Percentiles rank a stretch among this genome's conserved stretches.
phyloP scores from a whole-genome alignment of 2,888 invertebrate species.

The Ischnus inquisitorius region DNA sequence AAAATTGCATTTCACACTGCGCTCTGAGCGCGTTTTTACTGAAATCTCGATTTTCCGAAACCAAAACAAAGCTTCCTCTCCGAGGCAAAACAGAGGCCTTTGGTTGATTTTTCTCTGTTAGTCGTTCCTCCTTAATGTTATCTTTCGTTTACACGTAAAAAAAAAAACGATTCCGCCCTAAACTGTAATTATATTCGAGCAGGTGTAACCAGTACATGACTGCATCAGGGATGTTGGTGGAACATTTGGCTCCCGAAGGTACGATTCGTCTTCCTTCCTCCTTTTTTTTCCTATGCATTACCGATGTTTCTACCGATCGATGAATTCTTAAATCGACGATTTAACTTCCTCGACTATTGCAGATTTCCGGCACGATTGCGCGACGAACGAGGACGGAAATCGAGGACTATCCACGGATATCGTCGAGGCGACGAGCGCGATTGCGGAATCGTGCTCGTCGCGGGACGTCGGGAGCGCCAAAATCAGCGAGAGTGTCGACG shows the following conservation, averaged over 20 bases:
- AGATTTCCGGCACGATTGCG: constrained; percentile 12
- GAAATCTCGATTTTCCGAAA: too few species aligned
- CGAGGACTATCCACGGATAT: neutral
- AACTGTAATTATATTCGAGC: constrained; percentile 14
- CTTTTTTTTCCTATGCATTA: neutral
- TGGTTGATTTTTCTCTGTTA: too few species aligned
- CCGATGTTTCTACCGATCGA: neutral
- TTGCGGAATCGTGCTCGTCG: neutral
- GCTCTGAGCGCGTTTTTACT: too few species aligned
- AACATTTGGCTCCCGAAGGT: constrained; percentile 78
- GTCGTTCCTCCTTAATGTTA: neutral
- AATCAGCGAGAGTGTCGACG: neutral
- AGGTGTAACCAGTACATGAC: constrained; percentile 81
- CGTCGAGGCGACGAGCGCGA: neutral
- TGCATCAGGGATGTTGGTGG: constrained; percentile 77
- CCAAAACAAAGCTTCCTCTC: too few species aligned
- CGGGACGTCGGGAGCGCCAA: neutral
- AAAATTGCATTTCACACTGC: too few species aligned
- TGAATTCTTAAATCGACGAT: neutral
- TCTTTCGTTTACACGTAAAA: neutral
- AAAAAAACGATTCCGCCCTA: neutral
- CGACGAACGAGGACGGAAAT: neutral
- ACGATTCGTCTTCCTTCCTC: neutral
- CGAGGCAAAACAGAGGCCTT: too few species aligned
- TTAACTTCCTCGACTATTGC: neutral